Evolutionary conservation across 2,797 vertebrate species (phyloP).

Genomic region (Anableps anableps): DNA sequence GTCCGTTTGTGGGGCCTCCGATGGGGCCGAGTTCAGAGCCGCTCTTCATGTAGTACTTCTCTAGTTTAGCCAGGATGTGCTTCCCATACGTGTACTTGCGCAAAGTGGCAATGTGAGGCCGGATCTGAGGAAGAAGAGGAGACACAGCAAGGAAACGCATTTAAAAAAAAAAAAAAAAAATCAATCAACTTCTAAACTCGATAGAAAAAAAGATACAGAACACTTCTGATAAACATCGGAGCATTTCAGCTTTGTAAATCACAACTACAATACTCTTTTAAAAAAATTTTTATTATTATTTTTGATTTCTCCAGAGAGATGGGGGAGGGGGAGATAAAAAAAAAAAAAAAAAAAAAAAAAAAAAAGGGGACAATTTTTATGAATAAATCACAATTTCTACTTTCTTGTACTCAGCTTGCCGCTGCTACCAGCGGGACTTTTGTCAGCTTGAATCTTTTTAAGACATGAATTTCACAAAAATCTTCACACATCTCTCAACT

Average conservation of each 20-base stretch:
- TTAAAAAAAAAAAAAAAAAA: background rate
- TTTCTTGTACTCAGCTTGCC: too few relatives aligned
- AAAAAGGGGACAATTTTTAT: too few relatives aligned
- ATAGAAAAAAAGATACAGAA: background rate
- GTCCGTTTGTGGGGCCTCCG: constrained; percentile 93
- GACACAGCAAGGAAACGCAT: background rate
- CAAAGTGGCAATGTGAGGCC: constrained; percentile 96
- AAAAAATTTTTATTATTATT: background rate
- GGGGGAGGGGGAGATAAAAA: too few relatives aligned
- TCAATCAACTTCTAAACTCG: background rate
- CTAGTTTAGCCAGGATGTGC: constrained; percentile 98
- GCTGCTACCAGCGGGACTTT: too few relatives aligned
- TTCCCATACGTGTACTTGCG: constrained; percentile 98
- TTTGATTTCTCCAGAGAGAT: background rate
- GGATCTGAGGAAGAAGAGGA: constrained; percentile 81
- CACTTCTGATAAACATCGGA: background rate
- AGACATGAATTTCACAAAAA: background rate
- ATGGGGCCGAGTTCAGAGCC: constrained; percentile 94
- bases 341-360: background rate
- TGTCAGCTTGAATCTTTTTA: background rate
- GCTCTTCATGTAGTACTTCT: constrained; percentile 99
- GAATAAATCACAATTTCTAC: background rate
- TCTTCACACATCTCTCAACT: background rate
- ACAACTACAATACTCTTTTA: background rate
- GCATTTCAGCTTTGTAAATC: background rate